Percentiles rank a stretch among this genome's conserved stretches.
Evolutionary conservation across 2,797 vertebrate genomes (phyloP).

Genomic region (Mormyrops attenuatus): DNA sequence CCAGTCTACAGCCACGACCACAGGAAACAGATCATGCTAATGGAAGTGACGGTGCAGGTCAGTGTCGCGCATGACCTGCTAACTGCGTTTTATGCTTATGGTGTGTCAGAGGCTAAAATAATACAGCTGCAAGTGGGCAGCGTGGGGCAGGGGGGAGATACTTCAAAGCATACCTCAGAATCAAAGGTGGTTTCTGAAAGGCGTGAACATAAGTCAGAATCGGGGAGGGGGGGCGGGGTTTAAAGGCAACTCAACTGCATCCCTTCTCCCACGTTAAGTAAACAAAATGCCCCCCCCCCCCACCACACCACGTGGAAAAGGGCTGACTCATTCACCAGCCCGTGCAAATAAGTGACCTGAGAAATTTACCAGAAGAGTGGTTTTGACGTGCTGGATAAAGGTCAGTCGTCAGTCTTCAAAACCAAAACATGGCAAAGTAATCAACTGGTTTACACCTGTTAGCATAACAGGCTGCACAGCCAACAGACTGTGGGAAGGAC

Average conservation of each 20-base stretch:
- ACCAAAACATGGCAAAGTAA: background rate
- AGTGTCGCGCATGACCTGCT: conserved; percentile 11
- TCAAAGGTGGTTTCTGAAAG: conserved; percentile 35
- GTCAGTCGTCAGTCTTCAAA: background rate
- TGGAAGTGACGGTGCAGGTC: background rate
- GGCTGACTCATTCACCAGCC: background rate
- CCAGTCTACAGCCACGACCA: background rate
- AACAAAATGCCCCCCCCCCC: background rate
- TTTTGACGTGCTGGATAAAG: background rate
- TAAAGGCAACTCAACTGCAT: background rate
- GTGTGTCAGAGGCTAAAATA: conserved; percentile 66
- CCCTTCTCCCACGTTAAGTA: background rate
- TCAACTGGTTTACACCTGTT: background rate
- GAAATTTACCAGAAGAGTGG: background rate
- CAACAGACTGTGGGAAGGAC: background rate
- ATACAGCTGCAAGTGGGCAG: conserved; percentile 57
- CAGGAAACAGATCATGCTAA: background rate
- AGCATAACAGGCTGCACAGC: background rate
- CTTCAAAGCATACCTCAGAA: conserved; percentile 67
- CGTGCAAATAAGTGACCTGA: background rate
- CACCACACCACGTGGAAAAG: background rate
- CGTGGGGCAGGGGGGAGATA: conserved; percentile 27
- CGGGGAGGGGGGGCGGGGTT: background rate
- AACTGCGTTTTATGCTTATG: conserved; percentile 53
- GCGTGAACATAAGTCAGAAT: background rate